Evolutionary conservation across 2,797 vertebrate genomes (phyloP).

Genomic region (Glossophaga mutica): DNA sequence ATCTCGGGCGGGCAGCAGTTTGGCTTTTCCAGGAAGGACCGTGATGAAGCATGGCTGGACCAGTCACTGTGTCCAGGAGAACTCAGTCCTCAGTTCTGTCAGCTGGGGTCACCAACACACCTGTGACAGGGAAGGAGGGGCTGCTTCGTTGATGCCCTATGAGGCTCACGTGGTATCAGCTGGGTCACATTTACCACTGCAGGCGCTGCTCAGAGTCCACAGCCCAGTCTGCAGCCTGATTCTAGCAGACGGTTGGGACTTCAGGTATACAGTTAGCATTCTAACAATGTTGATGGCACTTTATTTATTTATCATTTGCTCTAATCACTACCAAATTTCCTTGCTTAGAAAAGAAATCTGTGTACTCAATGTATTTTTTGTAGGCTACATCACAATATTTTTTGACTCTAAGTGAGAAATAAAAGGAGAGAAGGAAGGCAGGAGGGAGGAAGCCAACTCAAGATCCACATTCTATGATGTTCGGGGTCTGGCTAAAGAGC

Average conservation of each 20-base stretch:
- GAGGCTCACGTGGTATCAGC: not conserved
- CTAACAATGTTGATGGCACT: not conserved
- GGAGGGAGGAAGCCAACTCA: not conserved
- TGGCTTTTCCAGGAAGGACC: not conserved
- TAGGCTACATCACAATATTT: not conserved
- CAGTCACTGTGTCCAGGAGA: not conserved
- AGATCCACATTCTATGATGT: not conserved
- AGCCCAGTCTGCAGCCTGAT: not conserved
- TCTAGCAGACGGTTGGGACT: not conserved
- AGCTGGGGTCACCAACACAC: not conserved
- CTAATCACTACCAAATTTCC: not conserved
- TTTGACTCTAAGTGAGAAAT: not conserved
- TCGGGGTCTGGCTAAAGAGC: not conserved
- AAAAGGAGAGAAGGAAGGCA: not conserved
- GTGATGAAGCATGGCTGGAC: not conserved
- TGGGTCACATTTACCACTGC: constrained; percentile 24
- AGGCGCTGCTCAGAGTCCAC: not conserved
- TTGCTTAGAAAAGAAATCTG: not conserved
- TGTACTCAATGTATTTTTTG: not conserved
- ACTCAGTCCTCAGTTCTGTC: not conserved
- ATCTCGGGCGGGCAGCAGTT: not conserved
- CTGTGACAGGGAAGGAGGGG: not conserved
- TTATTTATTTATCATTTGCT: not conserved
- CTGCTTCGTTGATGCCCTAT: not conserved
- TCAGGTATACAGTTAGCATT: not conserved